These are phyloP conservation scores for Macrobrachium nipponense DNA, from an alignment of 1,140 invertebrate species.

Conservation along the genomic window DNA sequence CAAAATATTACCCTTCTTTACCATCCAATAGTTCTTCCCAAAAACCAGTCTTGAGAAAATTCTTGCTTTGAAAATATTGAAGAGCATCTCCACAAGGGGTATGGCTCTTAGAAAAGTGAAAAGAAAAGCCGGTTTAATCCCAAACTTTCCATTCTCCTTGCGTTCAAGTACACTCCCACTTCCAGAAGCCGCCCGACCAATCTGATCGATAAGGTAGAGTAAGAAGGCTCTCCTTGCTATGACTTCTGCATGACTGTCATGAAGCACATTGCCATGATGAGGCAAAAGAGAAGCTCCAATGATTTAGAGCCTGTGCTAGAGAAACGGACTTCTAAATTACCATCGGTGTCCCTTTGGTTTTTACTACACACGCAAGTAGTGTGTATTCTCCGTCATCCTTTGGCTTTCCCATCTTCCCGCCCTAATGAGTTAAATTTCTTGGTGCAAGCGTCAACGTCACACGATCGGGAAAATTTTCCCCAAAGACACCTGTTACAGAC, in stretches of 20 bases:
- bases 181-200: slow-evolving; percentile 69
- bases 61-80: slow-evolving; percentile 80
- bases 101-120: slow-evolving; percentile 89
- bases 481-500: background rate
- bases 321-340: slow-evolving; percentile 77
- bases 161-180: slow-evolving; percentile 69
- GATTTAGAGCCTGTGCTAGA: slow-evolving; percentile 89
- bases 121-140: slow-evolving; percentile 75
- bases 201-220: slow-evolving; percentile 79
- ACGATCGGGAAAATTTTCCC: slow-evolving; percentile 68
- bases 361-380: slow-evolving; percentile 80
- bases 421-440: slow-evolving; percentile 77
- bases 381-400: slow-evolving; percentile 81
- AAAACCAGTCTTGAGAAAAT: slow-evolving; percentile 53
- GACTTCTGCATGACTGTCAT: slow-evolving; percentile 94
- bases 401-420: slow-evolving; percentile 86
- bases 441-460: slow-evolving; percentile 74
- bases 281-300: slow-evolving; percentile 80
- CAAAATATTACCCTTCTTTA: slow-evolving; percentile 6
- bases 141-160: slow-evolving; percentile 63
- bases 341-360: slow-evolving; percentile 65
- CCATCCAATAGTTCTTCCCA: background rate
- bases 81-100: slow-evolving; percentile 94
- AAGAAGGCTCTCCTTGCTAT: slow-evolving; percentile 85
- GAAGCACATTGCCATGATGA: slow-evolving; percentile 78